Base-by-base conservation (phyloP, 37 sponge, comb jelly and placozoan genomes). In the Oopsacas minuta region DNA sequence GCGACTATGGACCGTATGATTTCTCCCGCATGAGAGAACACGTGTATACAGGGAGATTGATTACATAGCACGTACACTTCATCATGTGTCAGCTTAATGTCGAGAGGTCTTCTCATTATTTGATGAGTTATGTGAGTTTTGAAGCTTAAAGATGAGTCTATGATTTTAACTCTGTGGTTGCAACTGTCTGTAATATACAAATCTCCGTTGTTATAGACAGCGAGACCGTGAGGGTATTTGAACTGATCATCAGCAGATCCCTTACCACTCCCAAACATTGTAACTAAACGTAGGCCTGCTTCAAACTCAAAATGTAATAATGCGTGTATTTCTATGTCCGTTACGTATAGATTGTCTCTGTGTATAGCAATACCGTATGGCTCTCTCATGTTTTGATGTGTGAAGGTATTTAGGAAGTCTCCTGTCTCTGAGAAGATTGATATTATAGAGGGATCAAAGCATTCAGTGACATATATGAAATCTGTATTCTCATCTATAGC, bases 171-270 rank as follows among this genome's bases (percentile, higher is more conserved):
- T 61, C 75, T 61, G 75, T 61, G 7, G 75, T 61, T 61, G 75
- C 28, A 3, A 25, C 17, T 20, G 28, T 61, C 75, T 3, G 75
- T 34, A 32, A 61, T 12, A 34, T 20, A 61, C 75, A 61, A 25
- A 61, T 61, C 75, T 61, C 75, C 75, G 30, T 61, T 61, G 75
- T 25, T 61, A 61, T 25, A 61, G 75, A 61, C 30, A 34, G 75
- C 7, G 75, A 61, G 75, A 32, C 30, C 28, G 75, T 3, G 22
- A n/a, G 75, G 75, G 20, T 10, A 10, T 32, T 61, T 61, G 30
- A 61, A 61, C 75, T 61, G 75, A 32, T 34, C 75, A 3, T 32
- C 30, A 61, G 32, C 75, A 61, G 75, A 61, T n/a, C 75, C 75
- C 20, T 25, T 3, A n/a, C n/a, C n/a, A n/a, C 75, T 61, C 75